phyloP scores from a whole-genome alignment of 2,888 invertebrate species.

The Nomada ferruginata region DNA sequence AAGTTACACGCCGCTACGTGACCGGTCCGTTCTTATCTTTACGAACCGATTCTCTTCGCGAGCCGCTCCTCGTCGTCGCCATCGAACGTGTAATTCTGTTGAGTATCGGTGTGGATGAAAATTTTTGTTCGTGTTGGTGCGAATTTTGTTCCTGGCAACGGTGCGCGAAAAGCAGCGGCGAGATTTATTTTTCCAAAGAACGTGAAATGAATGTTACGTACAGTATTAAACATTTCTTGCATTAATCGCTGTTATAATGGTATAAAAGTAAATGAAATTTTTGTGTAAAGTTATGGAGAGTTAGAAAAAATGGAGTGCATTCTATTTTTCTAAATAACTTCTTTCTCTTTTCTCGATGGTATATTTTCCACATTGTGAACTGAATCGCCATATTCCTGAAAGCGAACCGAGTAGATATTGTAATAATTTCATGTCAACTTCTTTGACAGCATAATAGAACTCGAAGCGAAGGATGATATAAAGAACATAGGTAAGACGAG shows the following conservation, averaged over 20 bases:
- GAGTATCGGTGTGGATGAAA: neutral
- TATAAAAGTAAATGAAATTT: no score
- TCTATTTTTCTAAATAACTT: no score
- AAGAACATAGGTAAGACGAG: slow-evolving; percentile 18
- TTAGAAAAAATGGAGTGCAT: no score
- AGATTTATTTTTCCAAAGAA: no score
- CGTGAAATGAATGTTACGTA: no score
- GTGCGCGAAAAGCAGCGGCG: neutral
- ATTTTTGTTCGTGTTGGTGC: neutral
- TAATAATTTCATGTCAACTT: slow-evolving; percentile 24
- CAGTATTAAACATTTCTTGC: no score
- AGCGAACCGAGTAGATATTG: slow-evolving; percentile 18
- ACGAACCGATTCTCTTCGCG: slow-evolving; percentile 14
- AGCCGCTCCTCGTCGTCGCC: neutral
- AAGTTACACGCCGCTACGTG: slow-evolving; percentile 21
- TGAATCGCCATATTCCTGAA: slow-evolving; percentile 11
- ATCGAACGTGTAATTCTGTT: neutral
- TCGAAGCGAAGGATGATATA: slow-evolving; percentile 8
- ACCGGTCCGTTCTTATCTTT: slow-evolving; percentile 3
- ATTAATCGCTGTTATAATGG: no score
- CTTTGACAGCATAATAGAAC: slow-evolving; percentile 24
- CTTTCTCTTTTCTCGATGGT: no score
- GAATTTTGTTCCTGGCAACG: neutral
- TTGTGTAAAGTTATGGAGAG: no score
- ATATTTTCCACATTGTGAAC: neutral